A percentile compares a stretch with the other conserved stretches of the same genome.
These are phyloP conservation scores for Suncus etruscus DNA, from an alignment of 2,113 vertebrate genomes.

Conservation along the genomic window DNA sequence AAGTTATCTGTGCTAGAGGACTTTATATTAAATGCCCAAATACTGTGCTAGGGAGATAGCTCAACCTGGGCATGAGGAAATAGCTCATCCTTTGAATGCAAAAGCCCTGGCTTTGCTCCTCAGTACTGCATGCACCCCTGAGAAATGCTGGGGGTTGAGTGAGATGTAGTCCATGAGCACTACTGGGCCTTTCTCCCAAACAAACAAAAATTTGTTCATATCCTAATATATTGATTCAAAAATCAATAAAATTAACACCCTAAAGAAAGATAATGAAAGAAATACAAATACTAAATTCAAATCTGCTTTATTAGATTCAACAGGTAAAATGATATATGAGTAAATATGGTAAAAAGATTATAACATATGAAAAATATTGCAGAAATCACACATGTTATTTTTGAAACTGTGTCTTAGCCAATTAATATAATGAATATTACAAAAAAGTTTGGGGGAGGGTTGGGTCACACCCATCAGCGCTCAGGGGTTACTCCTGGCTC, in stretches of 20 bases:
- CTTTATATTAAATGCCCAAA: background rate
- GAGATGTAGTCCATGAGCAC: too few relatives aligned
- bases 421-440: background rate
- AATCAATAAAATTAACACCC: conserved; percentile 18
- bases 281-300: conserved; percentile 48
- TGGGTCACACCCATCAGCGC: too few relatives aligned
- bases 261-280: conserved; percentile 40
- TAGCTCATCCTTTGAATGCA: too few relatives aligned
- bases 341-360: conserved; percentile 19
- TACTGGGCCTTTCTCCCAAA: too few relatives aligned
- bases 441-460: too few relatives aligned
- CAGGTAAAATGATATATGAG: background rate
- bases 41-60: background rate
- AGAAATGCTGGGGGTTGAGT: too few relatives aligned
- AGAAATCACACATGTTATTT: background rate
- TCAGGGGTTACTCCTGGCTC: too few relatives aligned
- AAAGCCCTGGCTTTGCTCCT: too few relatives aligned
- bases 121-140: too few relatives aligned
- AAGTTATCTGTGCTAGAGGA: background rate
- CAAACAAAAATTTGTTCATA: too few relatives aligned
- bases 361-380: conserved; percentile 31
- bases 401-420: background rate
- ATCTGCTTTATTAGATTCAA: conserved; percentile 38
- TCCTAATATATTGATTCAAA: too few relatives aligned
- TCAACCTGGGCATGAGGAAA: background rate